Percentiles rank a stretch among this genome's conserved stretches.
Evolutionary conservation across 2,888 invertebrate species (phyloP).

Genomic region (Andrena bucephala): DNA sequence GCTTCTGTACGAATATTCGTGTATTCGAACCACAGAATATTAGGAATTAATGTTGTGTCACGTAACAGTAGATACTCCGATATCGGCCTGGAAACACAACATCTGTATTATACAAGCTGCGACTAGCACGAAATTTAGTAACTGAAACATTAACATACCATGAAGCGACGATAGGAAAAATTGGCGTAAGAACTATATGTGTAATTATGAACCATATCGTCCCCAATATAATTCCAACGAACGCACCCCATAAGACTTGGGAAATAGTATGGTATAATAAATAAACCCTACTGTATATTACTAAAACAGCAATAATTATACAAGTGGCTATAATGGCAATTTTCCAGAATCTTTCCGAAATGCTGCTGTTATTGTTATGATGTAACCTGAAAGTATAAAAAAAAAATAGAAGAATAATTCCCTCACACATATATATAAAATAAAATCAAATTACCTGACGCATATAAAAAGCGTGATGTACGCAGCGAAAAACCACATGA

Average conservation of each 20-base stretch:
- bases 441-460: constrained; percentile 89
- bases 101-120: not conserved
- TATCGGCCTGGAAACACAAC: constrained; percentile 88
- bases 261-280: constrained; percentile 93
- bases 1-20: constrained; percentile 94
- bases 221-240: constrained; percentile 91
- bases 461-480: constrained; percentile 94
- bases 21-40: constrained; percentile 97
- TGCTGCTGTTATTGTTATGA: constrained; percentile 92
- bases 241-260: constrained; percentile 93
- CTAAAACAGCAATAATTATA: constrained; percentile 87
- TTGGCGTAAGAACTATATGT: constrained; percentile 92
- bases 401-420: not conserved
- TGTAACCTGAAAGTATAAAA: constrained; percentile 88
- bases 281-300: constrained; percentile 92
- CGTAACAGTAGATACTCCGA: constrained; percentile 94
- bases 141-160: constrained; percentile 88
- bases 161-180: constrained; percentile 93
- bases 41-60: constrained; percentile 96
- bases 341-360: constrained; percentile 91
- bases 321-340: constrained; percentile 88
- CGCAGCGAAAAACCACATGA: constrained; percentile 95
- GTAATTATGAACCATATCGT: constrained; percentile 93
- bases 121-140: not conserved
- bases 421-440: not conserved